phyloP scores from a whole-genome alignment of 2,113 vertebrate genomes.

The Tetraodon nigroviridis region DNA sequence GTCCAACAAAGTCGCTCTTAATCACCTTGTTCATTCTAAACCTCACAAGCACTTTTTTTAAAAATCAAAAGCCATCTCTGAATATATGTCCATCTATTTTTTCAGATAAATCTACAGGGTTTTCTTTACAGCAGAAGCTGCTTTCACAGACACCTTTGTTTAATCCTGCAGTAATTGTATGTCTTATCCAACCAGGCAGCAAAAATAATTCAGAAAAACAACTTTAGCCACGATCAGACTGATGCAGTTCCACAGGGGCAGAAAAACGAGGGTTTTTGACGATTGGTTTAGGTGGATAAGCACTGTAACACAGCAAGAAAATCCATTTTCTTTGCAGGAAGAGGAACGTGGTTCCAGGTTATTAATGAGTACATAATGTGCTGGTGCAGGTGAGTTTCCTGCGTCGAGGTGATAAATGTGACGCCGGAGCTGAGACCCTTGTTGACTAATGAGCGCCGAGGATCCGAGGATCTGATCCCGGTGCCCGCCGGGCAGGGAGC shows the following conservation, averaged over 20 bases:
- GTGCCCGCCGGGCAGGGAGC: conserved; percentile 44
- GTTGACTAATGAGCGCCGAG: conserved; percentile 74
- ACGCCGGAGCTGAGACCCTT: conserved; percentile 79
- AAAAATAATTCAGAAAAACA: conserved; percentile 10
- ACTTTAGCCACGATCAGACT: conserved; percentile 32
- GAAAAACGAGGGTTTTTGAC: conserved; percentile 48
- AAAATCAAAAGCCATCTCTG: conserved; percentile 80
- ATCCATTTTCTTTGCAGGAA: conserved; percentile 59
- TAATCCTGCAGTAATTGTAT: conserved; percentile 11
- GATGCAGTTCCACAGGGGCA: conserved; percentile 36
- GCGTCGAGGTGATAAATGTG: conserved; percentile 89
- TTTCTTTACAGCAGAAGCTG: not conserved
- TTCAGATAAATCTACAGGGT: conserved; percentile 35
- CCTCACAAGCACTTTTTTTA: conserved; percentile 80
- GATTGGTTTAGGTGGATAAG: conserved; percentile 66
- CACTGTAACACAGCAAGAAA: conserved; percentile 46
- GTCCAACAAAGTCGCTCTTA: conserved; percentile 92
- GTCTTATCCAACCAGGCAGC: conserved; percentile 6
- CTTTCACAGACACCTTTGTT: conserved; percentile 34
- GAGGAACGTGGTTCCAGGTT: conserved; percentile 85
- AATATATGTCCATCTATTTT: conserved; percentile 80
- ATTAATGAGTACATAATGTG: conserved; percentile 87
- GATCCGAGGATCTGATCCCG: conserved; percentile 82
- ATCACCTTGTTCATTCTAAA: conserved; percentile 97
- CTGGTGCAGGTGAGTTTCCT: conserved; percentile 87